Evolutionary conservation across 2,888 invertebrate genomes (phyloP).

Genomic region (Polyommatus iphigenia): DNA sequence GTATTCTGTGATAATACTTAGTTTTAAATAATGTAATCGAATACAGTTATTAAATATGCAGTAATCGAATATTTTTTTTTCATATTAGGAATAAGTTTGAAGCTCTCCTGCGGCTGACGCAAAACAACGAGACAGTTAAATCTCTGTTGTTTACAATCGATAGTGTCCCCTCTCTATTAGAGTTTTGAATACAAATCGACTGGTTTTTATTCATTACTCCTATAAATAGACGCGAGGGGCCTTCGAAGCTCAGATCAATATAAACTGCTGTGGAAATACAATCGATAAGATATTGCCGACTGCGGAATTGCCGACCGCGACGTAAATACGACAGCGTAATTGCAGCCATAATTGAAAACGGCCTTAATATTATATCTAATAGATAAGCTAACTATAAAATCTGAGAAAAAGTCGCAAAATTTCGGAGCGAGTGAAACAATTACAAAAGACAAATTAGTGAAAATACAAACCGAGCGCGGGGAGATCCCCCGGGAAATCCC

Average conservation of each 20-base stretch:
- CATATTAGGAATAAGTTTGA: neutral
- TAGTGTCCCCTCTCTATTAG: slow-evolving; percentile 7
- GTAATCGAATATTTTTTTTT: too few species aligned
- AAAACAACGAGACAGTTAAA: neutral
- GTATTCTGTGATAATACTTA: too few species aligned
- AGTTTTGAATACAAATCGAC: slow-evolving; percentile 21
- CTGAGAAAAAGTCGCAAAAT: neutral
- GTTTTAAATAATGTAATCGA: too few species aligned
- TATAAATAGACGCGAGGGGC: slow-evolving; percentile 27
- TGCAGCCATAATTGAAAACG: neutral
- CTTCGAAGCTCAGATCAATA: slow-evolving; percentile 28
- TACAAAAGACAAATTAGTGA: slow-evolving; percentile 19
- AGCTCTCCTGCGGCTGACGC: neutral
- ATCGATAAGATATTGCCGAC: slow-evolving; percentile 13
- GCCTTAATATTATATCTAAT: neutral
- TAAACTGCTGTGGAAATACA: slow-evolving; percentile 5
- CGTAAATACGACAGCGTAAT: neutral
- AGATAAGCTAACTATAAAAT: neutral
- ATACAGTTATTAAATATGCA: too few species aligned
- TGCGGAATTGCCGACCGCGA: neutral
- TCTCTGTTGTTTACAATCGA: neutral
- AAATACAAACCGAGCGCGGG: slow-evolving; percentile 12
- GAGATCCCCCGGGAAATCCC: neutral
- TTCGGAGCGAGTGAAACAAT: neutral
- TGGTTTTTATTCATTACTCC: slow-evolving; percentile 19